Evolutionary conservation across 2,797 vertebrate genomes (phyloP).

Genomic region (Cygnus olor): DNA sequence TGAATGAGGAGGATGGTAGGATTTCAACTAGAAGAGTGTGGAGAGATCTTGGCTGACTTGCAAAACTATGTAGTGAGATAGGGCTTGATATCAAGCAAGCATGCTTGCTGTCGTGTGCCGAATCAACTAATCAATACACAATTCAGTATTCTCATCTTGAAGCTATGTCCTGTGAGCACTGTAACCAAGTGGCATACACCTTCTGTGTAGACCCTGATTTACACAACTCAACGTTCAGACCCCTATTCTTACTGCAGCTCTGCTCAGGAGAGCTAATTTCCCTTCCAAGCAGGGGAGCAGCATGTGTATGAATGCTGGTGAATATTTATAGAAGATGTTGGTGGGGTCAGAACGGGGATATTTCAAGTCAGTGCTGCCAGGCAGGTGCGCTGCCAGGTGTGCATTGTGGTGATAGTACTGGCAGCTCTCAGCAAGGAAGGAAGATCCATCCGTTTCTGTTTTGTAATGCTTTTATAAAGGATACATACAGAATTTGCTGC

Average conservation of each 20-base stretch:
- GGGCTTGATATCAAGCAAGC: not conserved
- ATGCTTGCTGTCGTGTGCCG: not conserved
- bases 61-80: not conserved
- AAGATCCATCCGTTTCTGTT: not conserved
- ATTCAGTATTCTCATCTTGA: not conserved
- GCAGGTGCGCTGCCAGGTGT: not conserved
- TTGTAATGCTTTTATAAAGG: not conserved
- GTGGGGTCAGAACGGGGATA: not conserved
- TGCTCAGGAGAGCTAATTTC: not conserved
- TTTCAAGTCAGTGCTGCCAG: not conserved
- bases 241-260: not conserved
- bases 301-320: not conserved
- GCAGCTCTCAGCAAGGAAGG: not conserved
- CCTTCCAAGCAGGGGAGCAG: not conserved
- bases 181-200: not conserved
- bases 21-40: not conserved
- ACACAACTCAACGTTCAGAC: not conserved
- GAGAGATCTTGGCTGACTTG: not conserved
- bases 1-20: not conserved
- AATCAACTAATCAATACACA: not conserved
- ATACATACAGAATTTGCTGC: not conserved
- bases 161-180: not conserved
- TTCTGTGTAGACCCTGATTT: not conserved
- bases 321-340: not conserved
- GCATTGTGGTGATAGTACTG: not conserved